phyloP scores from a whole-genome alignment of 2,797 vertebrate species.

The Chaetodon trifasciatus region DNA sequence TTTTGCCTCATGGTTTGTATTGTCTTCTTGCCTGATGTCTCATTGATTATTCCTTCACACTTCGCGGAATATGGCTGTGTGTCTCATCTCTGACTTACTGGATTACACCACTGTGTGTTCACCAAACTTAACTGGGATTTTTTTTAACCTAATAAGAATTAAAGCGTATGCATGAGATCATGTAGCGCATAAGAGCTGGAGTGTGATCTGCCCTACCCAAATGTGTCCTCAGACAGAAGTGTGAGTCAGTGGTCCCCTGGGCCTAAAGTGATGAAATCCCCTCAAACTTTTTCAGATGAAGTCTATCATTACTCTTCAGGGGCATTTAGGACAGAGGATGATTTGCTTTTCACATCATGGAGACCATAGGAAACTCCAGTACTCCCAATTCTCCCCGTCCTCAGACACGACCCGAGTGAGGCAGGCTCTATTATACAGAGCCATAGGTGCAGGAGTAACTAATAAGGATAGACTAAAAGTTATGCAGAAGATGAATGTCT shows the following conservation, averaged over 20 bases:
- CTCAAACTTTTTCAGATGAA: not conserved
- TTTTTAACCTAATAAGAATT: not conserved
- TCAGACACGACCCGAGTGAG: constrained; percentile 4
- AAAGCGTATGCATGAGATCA: not conserved
- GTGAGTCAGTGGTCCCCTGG: not conserved
- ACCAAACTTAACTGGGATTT: not conserved
- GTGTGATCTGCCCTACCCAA: constrained; percentile 7
- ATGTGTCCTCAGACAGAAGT: not conserved
- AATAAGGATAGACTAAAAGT: not conserved
- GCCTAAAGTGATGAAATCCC: not conserved
- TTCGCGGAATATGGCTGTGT: not conserved
- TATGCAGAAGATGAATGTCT: not conserved
- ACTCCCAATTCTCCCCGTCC: too few relatives aligned
- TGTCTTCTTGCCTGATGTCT: not conserved
- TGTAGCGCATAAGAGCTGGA: not conserved
- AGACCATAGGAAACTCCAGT: not conserved
- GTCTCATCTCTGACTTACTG: not conserved
- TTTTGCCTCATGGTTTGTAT: not conserved
- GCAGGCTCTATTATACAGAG: not conserved
- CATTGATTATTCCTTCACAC: not conserved
- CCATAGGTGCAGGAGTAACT: not conserved
- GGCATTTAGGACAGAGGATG: not conserved
- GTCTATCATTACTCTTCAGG: not conserved
- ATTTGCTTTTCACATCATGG: constrained; percentile 3
- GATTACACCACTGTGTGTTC: not conserved